Evolutionary conservation across 2,113 vertebrate genomes (phyloP).

Genomic region (Catharus fuscescens): DNA sequence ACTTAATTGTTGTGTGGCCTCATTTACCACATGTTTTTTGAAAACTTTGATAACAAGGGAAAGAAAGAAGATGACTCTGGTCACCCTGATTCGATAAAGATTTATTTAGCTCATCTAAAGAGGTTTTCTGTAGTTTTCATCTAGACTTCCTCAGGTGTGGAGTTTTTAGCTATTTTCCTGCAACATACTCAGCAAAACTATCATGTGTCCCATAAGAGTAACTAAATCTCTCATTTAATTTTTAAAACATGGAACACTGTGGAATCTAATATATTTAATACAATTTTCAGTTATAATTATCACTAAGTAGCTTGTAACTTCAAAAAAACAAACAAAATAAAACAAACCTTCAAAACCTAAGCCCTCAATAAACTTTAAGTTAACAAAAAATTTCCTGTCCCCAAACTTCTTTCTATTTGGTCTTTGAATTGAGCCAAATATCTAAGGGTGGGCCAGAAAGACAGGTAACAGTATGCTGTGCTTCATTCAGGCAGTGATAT

Average conservation of each 20-base stretch:
- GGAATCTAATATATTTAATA: background rate
- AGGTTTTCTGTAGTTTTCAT: background rate
- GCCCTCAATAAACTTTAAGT: background rate
- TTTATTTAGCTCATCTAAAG: background rate
- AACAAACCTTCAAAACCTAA: background rate
- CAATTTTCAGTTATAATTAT: background rate
- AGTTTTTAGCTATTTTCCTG: background rate
- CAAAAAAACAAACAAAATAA: background rate
- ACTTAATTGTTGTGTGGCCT: background rate
- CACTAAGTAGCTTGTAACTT: background rate
- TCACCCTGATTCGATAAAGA: background rate
- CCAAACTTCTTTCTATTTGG: background rate
- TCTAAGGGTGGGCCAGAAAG: background rate
- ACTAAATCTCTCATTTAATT: background rate
- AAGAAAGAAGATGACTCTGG: background rate
- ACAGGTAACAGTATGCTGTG: background rate
- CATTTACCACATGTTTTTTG: background rate
- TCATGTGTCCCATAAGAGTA: rapidly evolving
- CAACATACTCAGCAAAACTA: background rate
- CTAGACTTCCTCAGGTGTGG: background rate
- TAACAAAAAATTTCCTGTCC: background rate
- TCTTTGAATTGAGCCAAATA: background rate
- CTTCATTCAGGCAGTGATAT: background rate
- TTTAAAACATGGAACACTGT: background rate
- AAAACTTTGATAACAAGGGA: background rate